Base-by-base conservation (phyloP, 92 coral and sea anemone genomes). In the Porites evermanni region DNA sequence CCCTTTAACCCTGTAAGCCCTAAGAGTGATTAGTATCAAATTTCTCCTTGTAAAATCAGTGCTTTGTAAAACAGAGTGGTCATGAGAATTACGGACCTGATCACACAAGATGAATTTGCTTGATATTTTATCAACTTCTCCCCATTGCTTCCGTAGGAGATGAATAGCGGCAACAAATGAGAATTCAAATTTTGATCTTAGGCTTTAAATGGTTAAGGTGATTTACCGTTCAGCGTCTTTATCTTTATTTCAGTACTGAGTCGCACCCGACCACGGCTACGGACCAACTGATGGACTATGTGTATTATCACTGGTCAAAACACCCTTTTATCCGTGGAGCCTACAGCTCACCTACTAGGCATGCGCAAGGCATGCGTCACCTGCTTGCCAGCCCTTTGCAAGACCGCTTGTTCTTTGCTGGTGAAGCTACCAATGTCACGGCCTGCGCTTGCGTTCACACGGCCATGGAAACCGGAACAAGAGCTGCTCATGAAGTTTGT, bases 301-400 rank as follows among this genome's bases (percentile, higher is more conserved):
- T 93, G 20, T 95, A 93, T 78, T 92, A 91, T 56, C 97, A 97
- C 81, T 97, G 99, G 99, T 95, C 95, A 18, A 93, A 91, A 16
- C 93, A 97, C 73, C 99, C 97, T 16, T 97, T 81, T 59, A 86
- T 97, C 72, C 98, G 99, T 26, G 98, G 98, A 6, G 99, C 95
- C 1, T 97, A 97, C 72, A 95, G 97, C 74, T 91, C 97, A 14
- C 99, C 97, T 3, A 95, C 98, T 65, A 96, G 29, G 18, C 84
- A 88, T 90, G 94, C 99, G 83, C 70, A 91, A 53, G 93, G 93
- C 16, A 69, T 90, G 82, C 98, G 94, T 14, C 79, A 95, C 74
- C 84, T 92, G 75, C 94, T 97, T 67, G 98, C 97, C 50, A 88
- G 72, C 29, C 92, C 97, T 38, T 86, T 97, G 71, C 89, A 75